Conservation (phyloP, 2,797 vertebrate species). For the Crypturellus tataupa region DNA sequence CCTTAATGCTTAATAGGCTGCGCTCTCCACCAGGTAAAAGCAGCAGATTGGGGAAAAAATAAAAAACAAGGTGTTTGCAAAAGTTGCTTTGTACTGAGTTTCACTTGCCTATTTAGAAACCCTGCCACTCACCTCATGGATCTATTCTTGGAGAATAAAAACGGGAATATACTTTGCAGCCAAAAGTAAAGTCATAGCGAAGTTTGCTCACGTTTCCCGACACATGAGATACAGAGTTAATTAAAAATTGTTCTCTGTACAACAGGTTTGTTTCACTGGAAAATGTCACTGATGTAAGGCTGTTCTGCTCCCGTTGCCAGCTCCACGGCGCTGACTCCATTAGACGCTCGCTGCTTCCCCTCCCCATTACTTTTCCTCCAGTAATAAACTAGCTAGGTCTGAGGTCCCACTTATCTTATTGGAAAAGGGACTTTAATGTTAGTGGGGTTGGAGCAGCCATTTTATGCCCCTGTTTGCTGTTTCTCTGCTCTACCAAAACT, state of each 20-base stretch:
- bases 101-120: conserved; percentile 78
- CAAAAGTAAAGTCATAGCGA: conserved; percentile 77
- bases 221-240: conserved; percentile 82
- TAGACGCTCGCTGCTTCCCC: conserved; percentile 41
- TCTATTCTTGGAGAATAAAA: conserved; percentile 82
- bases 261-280: conserved; percentile 78
- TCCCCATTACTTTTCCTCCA: conserved; percentile 56
- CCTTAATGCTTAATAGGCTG: not conserved
- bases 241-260: conserved; percentile 80
- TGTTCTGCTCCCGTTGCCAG: conserved; percentile 69
- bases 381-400: conserved; percentile 47
- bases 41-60: not conserved
- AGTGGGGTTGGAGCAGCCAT: conserved; percentile 8
- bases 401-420: conserved; percentile 16
- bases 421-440: conserved; percentile 49
- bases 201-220: conserved; percentile 79
- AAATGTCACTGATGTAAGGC: conserved; percentile 78
- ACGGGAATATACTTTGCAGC: conserved; percentile 75
- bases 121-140: conserved; percentile 71
- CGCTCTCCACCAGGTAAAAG: not conserved
- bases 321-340: conserved; percentile 69
- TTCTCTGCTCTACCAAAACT: conserved; percentile 33
- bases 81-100: conserved; percentile 68
- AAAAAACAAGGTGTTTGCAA: conserved; percentile 47
- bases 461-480: not conserved